Conservation (phyloP, 1,140 invertebrate genomes). For the Papilio machaon region DNA sequence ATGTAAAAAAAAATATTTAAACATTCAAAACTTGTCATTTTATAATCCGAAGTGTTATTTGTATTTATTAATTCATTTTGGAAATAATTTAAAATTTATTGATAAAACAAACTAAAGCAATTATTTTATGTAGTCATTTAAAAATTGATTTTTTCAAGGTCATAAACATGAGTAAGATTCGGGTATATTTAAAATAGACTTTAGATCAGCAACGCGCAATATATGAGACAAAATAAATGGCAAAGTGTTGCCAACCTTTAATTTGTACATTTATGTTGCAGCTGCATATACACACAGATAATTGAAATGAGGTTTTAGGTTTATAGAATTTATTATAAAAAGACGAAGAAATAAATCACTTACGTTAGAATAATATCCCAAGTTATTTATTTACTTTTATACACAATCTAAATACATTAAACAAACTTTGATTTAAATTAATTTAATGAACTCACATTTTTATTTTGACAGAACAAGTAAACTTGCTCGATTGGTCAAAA, state of each 20-base stretch:
- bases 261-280: background rate
- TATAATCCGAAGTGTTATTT: background rate
- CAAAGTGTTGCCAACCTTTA: conserved; percentile 7
- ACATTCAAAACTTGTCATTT: background rate
- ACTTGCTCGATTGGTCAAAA: no score
- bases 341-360: no score
- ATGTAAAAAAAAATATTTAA: background rate
- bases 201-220: conserved; percentile 14
- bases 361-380: no score
- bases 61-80: background rate
- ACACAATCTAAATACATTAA: no score
- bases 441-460: no score
- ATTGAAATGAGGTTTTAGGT: background rate
- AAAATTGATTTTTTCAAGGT: conserved; percentile 21
- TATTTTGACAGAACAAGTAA: no score
- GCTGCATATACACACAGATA: background rate
- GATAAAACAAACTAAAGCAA: background rate
- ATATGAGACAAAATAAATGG: background rate
- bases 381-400: no score
- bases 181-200: conserved; percentile 9
- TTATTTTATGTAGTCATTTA: conserved; percentile 15
- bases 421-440: no score
- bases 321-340: background rate
- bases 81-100: background rate
- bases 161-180: conserved; percentile 15